Evolutionary conservation across 1,140 invertebrate genomes (phyloP).

Genomic region (Pomphorhynchus laevis): DNA sequence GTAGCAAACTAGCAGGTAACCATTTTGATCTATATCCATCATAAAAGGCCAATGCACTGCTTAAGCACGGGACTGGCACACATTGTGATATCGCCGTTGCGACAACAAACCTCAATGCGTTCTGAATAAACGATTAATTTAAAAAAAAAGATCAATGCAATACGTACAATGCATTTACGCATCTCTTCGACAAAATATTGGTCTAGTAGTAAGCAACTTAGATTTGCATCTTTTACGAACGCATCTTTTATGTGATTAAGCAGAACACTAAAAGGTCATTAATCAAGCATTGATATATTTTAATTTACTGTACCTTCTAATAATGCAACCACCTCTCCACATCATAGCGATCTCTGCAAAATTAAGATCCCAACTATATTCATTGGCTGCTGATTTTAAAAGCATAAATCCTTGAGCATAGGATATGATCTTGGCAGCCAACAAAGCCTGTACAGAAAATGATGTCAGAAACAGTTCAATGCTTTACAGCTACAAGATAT

Average conservation of each 20-base stretch:
- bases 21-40: conserved; percentile 50
- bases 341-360: conserved; percentile 88
- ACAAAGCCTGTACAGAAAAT: conserved; percentile 34
- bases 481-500: too few relatives aligned
- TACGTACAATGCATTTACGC: conserved; percentile 32
- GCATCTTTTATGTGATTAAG: conserved; percentile 80
- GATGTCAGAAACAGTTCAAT: too few relatives aligned
- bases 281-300: not conserved
- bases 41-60: conserved; percentile 67
- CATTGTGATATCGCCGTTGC: conserved; percentile 30
- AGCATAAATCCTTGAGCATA: conserved; percentile 99
- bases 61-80: conserved; percentile 58
- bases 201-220: conserved; percentile 61
- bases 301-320: conserved; percentile 31
- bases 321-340: conserved; percentile 98
- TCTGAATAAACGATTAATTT: conserved; percentile 14
- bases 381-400: conserved; percentile 52
- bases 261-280: conserved; percentile 31
- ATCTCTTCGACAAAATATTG: conserved; percentile 64
- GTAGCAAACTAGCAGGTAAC: conserved; percentile 57
- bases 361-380: conserved; percentile 68
- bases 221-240: conserved; percentile 52
- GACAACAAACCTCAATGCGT: conserved; percentile 25
- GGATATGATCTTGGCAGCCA: conserved; percentile 86
- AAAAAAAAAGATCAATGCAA: not conserved